Conservation (phyloP, 2,797 vertebrate species). For the Carcharodon carcharias region DNA sequence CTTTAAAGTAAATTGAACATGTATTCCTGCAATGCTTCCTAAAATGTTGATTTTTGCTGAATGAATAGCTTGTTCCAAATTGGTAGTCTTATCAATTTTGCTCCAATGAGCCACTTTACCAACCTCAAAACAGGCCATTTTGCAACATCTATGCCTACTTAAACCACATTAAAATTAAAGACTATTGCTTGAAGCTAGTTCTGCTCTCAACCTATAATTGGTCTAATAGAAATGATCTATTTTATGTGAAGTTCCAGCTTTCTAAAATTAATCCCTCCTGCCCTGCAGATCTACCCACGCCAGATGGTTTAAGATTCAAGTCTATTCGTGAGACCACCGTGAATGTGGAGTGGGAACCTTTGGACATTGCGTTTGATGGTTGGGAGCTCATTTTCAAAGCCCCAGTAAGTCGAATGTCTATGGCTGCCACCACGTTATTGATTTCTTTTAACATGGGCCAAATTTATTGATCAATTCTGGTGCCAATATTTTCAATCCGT, state of each 20-base stretch:
- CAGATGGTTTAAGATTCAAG: conserved; percentile 92
- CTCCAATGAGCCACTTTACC: background rate
- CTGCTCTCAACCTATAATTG: background rate
- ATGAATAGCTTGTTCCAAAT: background rate
- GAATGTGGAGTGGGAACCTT: conserved; percentile 91
- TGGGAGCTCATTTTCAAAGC: conserved; percentile 95
- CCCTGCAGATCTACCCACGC: conserved; percentile 81
- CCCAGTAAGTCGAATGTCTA: conserved; percentile 62
- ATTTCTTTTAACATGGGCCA: background rate
- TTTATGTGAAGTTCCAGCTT: background rate
- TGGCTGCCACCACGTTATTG: background rate
- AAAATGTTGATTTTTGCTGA: background rate
- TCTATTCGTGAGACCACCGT: conserved; percentile 86
- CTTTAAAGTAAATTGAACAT: background rate
- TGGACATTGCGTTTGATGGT: conserved; percentile 84
- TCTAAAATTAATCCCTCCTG: conserved; percentile 25
- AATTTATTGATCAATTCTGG: background rate
- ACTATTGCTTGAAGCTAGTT: background rate
- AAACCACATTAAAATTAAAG: background rate
- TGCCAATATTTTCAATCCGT: background rate
- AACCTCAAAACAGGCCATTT: background rate
- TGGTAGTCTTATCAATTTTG: background rate
- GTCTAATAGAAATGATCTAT: background rate
- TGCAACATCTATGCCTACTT: background rate
- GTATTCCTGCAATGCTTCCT: background rate